phyloP scores from a whole-genome alignment of 2,797 vertebrate genomes.

The Potorous gilbertii region DNA sequence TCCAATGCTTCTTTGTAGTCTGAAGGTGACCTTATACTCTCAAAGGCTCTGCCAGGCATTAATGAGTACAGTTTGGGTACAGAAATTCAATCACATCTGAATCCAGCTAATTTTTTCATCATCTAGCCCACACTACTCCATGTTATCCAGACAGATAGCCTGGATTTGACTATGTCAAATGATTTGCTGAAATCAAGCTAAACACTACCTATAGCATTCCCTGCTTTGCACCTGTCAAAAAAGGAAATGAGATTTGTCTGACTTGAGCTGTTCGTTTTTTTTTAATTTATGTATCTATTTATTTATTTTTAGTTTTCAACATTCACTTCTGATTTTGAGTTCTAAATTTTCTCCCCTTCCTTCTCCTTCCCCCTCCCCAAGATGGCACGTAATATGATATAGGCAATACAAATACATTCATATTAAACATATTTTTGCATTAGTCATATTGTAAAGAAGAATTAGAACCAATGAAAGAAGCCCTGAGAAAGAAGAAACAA shows the following conservation, averaged over 20 bases:
- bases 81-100: neutral
- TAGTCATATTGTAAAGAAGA: too few relatives aligned
- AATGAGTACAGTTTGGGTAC: neutral
- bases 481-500: too few relatives aligned
- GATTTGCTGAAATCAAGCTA: neutral
- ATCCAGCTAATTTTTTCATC: neutral
- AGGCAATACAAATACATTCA: too few relatives aligned
- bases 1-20: neutral
- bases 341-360: too few relatives aligned
- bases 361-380: too few relatives aligned
- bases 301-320: too few relatives aligned
- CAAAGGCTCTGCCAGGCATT: neutral
- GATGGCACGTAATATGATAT: too few relatives aligned
- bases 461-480: too few relatives aligned
- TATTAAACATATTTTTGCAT: too few relatives aligned
- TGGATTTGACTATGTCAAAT: neutral
- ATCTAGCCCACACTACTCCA: neutral
- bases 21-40: neutral
- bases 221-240: neutral
- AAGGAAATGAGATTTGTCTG: neutral
- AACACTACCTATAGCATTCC: neutral
- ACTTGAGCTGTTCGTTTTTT: too few relatives aligned
- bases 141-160: neutral
- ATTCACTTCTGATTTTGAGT: too few relatives aligned
- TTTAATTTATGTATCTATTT: too few relatives aligned